Conservation (phyloP, 2,888 invertebrate genomes). For the Empis stercorea region DNA sequence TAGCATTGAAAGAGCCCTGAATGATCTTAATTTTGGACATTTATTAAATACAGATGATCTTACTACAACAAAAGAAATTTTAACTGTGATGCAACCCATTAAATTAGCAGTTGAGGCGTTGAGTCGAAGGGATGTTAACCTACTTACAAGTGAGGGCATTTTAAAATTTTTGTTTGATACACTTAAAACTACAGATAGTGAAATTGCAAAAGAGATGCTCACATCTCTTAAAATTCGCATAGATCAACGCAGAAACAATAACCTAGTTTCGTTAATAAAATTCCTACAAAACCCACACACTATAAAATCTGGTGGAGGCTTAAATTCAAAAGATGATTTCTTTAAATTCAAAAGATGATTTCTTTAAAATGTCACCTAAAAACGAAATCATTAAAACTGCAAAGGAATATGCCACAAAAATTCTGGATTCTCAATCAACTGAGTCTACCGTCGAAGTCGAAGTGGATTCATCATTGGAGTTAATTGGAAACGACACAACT, state of each 20-base stretch:
- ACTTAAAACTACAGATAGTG: neutral
- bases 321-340: neutral
- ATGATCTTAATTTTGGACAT: neutral
- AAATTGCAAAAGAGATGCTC: neutral
- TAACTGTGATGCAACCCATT: neutral
- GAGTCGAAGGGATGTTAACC: neutral
- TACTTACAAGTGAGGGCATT: conserved; percentile 1
- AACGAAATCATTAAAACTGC: neutral
- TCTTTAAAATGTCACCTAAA: neutral
- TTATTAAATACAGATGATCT: neutral
- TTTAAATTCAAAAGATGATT: neutral
- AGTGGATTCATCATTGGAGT: neutral
- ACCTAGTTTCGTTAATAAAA: neutral
- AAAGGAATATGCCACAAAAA: neutral
- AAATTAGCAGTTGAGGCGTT: neutral
- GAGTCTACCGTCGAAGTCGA: neutral
- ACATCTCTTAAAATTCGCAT: neutral
- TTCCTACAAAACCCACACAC: neutral
- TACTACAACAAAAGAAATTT: neutral
- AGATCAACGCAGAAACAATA: neutral
- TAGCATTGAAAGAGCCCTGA: neutral
- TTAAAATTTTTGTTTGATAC: conserved; percentile 4
- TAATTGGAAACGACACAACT: neutral
- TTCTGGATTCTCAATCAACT: neutral
- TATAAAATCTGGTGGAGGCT: neutral